Conservation (phyloP, 2,888 invertebrate species). For the Sinelater perroti region DNA sequence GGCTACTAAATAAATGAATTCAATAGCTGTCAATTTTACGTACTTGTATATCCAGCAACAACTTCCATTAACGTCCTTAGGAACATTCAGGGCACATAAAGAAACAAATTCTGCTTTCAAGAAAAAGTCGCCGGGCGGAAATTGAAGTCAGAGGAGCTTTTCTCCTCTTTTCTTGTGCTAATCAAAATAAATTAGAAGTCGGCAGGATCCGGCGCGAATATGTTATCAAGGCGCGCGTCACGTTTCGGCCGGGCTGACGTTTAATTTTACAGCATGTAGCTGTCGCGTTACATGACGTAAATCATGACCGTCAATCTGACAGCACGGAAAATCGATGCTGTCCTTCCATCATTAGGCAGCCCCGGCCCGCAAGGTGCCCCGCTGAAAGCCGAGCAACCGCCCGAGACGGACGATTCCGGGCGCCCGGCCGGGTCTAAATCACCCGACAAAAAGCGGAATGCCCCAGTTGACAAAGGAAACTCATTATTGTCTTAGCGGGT, state of each 20-base stretch:
- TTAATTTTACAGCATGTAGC: conserved; percentile 8
- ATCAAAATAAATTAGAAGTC: not conserved
- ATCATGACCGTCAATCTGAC: conserved; percentile 1
- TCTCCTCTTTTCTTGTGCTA: too few relatives aligned
- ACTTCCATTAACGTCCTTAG: too few relatives aligned
- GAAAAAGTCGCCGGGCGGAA: too few relatives aligned
- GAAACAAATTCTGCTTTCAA: too few relatives aligned
- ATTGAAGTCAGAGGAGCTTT: too few relatives aligned
- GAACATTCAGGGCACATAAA: too few relatives aligned
- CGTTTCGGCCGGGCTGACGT: not conserved
- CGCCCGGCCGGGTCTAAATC: conserved; percentile 26
- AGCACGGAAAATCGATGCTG: conserved; percentile 4
- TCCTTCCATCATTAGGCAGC: conserved; percentile 4
- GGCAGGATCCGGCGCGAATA: not conserved
- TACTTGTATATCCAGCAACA: too few relatives aligned
- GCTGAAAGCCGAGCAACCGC: conserved; percentile 7
- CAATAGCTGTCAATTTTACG: too few relatives aligned
- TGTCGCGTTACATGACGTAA: conserved; percentile 2
- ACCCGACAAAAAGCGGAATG: conserved; percentile 26
- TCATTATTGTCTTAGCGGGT: conserved; percentile 30
- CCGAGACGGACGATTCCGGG: conserved; percentile 26
- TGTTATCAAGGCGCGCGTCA: not conserved
- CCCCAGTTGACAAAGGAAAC: conserved; percentile 29
- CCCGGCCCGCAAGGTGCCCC: not conserved
- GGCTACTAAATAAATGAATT: too few relatives aligned